Base-by-base conservation (phyloP, 2,797 vertebrate genomes). In the Pelochelys cantorii region DNA sequence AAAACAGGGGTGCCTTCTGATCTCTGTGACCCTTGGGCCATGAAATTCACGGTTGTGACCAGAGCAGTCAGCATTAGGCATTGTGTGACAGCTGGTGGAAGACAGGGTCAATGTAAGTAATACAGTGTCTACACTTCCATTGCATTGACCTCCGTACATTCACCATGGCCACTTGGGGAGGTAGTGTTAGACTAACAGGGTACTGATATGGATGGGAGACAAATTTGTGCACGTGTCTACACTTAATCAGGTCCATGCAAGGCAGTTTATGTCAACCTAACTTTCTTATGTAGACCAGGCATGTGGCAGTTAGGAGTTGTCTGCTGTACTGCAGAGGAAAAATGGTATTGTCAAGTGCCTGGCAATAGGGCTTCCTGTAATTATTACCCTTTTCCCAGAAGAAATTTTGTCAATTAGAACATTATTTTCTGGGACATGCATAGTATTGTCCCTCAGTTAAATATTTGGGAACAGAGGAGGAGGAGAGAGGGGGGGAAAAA, bases 351-450 rank as follows among this genome's bases (percentile, higher is more conserved):
- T 71, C 18, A 71, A 22, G 68, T 37, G 34, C 68, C 68, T 71
- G 68, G 20, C 18, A 37, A 18, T 48, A 52, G 74, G 52, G 42
- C 74, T 77, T 55, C 6, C 18, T 2, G n/a, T 22, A 81, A 18
- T 18, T 1, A 37, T 15, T 5, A 75, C 0, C 0, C 5, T 2
- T 5, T 82, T 86, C 83, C 78, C 42, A 7, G 31, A 92, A 60
- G 34, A 79, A 80, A 65, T 25, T 2, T 9, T 82, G 13, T 5
- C 10, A 31, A 86, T 77, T 20, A 37, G 9, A 90, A 37, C 18
- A 5, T 34, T 84, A 10, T 10, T 92, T 94, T 92, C 48, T 81
- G 20, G 11, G 17, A 3, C 11, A 0, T 77, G 10, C 34, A 14
- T 82, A 12, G 71, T 48, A 29, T 79, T 81, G 86, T 34, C 22